These are phyloP conservation scores for Spilosoma lubricipeda DNA, from an alignment of 2,888 invertebrate genomes.

Conservation along the genomic window DNA sequence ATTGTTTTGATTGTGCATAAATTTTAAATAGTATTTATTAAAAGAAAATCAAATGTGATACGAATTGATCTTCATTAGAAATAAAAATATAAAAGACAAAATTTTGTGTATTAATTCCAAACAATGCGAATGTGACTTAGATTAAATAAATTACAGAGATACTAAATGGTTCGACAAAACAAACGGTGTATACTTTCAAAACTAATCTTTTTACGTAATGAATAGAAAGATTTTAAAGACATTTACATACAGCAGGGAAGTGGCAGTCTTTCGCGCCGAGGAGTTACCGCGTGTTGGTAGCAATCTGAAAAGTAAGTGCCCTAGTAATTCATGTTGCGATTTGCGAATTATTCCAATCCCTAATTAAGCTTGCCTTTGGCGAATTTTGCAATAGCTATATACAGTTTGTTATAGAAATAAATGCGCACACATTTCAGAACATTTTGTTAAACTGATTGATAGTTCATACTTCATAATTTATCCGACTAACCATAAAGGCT, in stretches of 20 bases:
- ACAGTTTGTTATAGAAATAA: not conserved
- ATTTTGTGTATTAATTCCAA: not conserved
- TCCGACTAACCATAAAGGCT: not conserved
- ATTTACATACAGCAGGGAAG: too few relatives aligned
- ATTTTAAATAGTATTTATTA: not conserved
- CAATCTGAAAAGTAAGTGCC: not conserved
- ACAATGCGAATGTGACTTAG: not conserved
- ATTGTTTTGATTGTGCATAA: too few relatives aligned
- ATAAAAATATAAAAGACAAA: not conserved
- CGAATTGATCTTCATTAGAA: not conserved
- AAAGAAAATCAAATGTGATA: not conserved
- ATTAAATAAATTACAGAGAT: not conserved
- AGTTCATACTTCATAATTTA: not conserved
- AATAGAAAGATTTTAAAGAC: too few relatives aligned
- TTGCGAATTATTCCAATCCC: not conserved
- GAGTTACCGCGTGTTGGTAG: not conserved
- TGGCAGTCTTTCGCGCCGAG: not conserved
- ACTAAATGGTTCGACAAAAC: not conserved
- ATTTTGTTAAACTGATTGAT: too few relatives aligned
- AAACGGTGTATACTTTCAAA: not conserved
- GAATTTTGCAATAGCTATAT: not conserved
- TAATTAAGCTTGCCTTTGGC: not conserved
- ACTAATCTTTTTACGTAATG: not conserved
- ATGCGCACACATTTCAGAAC: not conserved
- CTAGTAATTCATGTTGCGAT: not conserved